A percentile compares a stretch with the other conserved stretches of the same genome.
phyloP scores from a whole-genome alignment of 2,888 invertebrate species.

The Dione juno region DNA sequence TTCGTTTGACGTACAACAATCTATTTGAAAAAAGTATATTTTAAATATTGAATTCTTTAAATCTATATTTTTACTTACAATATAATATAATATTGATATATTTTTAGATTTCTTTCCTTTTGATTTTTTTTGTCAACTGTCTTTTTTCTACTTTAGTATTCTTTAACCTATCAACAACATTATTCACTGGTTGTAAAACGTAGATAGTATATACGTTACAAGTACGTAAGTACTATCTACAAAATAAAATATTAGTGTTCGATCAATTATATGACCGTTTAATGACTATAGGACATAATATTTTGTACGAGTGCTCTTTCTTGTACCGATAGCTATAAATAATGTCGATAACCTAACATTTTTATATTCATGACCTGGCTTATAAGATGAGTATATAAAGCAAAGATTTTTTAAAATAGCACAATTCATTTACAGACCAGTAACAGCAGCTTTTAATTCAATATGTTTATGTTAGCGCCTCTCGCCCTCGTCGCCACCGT shows the following conservation, averaged over 20 bases:
- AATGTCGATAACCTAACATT: slow-evolving; percentile 6
- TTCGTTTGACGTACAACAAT: too few species aligned
- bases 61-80: too few species aligned
- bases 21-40: too few species aligned
- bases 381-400: slow-evolving; percentile 16
- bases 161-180: too few species aligned
- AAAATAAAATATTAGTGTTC: background rate
- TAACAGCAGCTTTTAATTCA: slow-evolving; percentile 51
- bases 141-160: too few species aligned
- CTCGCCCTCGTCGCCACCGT: slow-evolving; percentile 57
- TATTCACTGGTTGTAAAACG: too few species aligned
- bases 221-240: too few species aligned
- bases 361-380: slow-evolving; percentile 29
- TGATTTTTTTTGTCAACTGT: too few species aligned
- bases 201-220: too few species aligned
- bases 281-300: background rate
- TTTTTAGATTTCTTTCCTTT: too few species aligned
- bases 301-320: background rate
- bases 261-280: background rate
- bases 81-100: too few species aligned
- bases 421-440: slow-evolving; percentile 37
- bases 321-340: background rate
- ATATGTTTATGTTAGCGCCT: slow-evolving; percentile 61
- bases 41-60: too few species aligned
- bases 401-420: background rate